Percentiles rank a stretch among this genome's conserved stretches.
These are phyloP conservation scores for Drosophila cardini DNA, from an alignment of 1,140 invertebrate genomes.

Conservation along the genomic window DNA sequence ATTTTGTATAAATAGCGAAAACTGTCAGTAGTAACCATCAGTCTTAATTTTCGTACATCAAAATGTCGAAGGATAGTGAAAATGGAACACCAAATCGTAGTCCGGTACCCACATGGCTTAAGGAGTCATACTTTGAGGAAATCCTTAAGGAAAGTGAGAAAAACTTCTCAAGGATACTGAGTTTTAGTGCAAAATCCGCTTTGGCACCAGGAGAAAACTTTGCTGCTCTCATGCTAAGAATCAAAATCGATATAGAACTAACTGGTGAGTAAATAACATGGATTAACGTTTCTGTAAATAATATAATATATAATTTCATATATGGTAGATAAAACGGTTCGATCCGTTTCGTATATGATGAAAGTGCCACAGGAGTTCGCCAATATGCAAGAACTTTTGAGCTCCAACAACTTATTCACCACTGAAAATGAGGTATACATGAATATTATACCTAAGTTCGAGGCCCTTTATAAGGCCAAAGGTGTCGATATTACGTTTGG, in stretches of 20 bases:
- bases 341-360: slow-evolving; percentile 6
- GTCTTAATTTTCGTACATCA: neutral
- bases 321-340: neutral
- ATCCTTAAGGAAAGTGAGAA: slow-evolving; percentile 73
- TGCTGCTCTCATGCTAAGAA: slow-evolving; percentile 61
- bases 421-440: slow-evolving; percentile 12
- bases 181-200: slow-evolving; percentile 47
- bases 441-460: neutral
- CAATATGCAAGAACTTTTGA: neutral
- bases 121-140: slow-evolving; percentile 81
- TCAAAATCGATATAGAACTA: slow-evolving; percentile 61
- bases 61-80: neutral
- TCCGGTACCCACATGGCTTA: slow-evolving; percentile 82
- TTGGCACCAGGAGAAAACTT: slow-evolving; percentile 68
- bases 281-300: too few species aligned
- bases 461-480: neutral
- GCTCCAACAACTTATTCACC: neutral
- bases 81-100: neutral
- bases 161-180: slow-evolving; percentile 62
- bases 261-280: slow-evolving; percentile 41
- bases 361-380: slow-evolving; percentile 2
- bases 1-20: neutral
- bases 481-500: neutral
- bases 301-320: too few species aligned
- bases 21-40: neutral